Base-by-base conservation (phyloP, 2,113 vertebrate genomes). In the Tapirus terrestris region DNA sequence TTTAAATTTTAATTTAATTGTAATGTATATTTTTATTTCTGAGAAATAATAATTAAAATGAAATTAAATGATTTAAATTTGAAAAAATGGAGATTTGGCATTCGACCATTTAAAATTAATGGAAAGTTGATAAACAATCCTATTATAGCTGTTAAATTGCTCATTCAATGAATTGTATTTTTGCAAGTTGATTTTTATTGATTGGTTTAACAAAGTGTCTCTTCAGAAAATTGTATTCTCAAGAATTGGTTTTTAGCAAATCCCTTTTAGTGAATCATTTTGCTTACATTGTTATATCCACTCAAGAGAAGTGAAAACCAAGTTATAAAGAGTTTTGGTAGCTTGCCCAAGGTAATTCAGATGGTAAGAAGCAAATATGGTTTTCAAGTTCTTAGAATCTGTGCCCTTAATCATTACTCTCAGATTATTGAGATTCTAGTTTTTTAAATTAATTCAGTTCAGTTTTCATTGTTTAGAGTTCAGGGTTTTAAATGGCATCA, bases 101-200 rank as follows among this genome's bases (percentile, higher is more conserved):
- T 87, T 95, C 65, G 75, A 56, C 29, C 48, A 75, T 75, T 96
- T 82, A 14, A 89, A 88, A 83, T 93, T 82, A 65, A 95, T 53
- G 56, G 72, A 31, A 75, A 65, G 31, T 39, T 75, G 45, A 56
- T 82, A 88, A 85, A 89, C 14, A 79, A 92, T 48, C 8, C 17
- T 80, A 63, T n/a, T 80, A 80, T 4, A 72, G 29, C 45, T 86
- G 17, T 73, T 48, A 87, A 87, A 60, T 82, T 93, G 5, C 82
- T 39, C 60, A 51, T 8, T 77, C 23, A 67, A 68, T 82, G n/a
- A 85, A 89, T 56, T 82, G 20, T 36, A 80, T 75, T 82, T 92
- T 88, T 82, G 31, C 8, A 67, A 88, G 60, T 39, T 88, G 76
- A 31, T 73, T 82, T 96, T 92, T 48, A 25, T 60, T 73, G 82